Evolutionary conservation across 2,888 invertebrate species (phyloP).

Genomic region (Euplexia lucipara): DNA sequence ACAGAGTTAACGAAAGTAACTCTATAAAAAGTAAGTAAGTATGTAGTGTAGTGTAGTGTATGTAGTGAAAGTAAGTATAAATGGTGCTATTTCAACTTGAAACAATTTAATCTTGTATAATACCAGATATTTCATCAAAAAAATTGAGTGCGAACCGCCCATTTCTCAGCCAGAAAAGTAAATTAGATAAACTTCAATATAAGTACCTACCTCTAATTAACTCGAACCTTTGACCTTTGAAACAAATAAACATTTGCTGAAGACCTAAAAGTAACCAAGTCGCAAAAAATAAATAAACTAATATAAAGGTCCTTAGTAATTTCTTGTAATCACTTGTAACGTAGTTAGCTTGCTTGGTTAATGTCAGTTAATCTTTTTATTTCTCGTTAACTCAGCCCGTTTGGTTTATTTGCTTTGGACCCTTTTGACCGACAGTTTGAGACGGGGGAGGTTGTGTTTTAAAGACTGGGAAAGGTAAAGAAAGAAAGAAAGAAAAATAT

Average conservation of each 20-base stretch:
- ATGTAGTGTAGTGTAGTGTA: too few species aligned
- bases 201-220: conserved; percentile 34
- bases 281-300: conserved; percentile 42
- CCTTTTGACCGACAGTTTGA: conserved; percentile 9
- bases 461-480: too few species aligned
- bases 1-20: too few species aligned
- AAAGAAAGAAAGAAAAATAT: too few species aligned
- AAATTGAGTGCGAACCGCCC: not conserved
- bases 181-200: not conserved
- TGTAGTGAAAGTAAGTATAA: too few species aligned
- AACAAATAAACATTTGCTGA: conserved; percentile 40
- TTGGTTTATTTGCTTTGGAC: conserved; percentile 32
- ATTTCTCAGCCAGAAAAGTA: not conserved
- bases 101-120: not conserved
- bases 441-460: not conserved
- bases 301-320: conserved; percentile 21
- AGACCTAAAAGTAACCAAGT: conserved; percentile 28
- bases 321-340: conserved; percentile 52
- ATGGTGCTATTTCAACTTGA: too few species aligned
- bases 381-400: conserved; percentile 35
- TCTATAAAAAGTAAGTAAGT: too few species aligned
- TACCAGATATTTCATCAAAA: not conserved
- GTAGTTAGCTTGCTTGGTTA: conserved; percentile 44
- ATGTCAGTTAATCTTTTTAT: conserved; percentile 52
- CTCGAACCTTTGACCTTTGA: conserved; percentile 9